These are phyloP conservation scores for Balearica regulorum DNA, from an alignment of 2,797 vertebrate species.

Conservation along the genomic window DNA sequence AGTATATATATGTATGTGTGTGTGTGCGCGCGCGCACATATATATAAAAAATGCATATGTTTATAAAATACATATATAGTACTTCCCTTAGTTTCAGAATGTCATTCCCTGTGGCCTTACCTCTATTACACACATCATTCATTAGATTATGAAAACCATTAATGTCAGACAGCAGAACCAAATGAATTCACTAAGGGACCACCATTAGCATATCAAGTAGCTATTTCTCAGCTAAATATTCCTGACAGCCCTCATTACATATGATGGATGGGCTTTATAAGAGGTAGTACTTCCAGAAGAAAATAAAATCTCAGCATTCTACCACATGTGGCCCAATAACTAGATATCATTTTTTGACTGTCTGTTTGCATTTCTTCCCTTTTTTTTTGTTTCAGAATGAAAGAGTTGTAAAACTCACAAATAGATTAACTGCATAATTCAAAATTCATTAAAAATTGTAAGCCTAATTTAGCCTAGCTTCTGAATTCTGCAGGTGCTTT, in stretches of 20 bases:
- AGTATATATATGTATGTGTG: background rate
- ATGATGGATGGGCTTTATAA: constrained; percentile 90
- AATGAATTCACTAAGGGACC: constrained; percentile 86
- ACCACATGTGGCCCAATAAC: constrained; percentile 58
- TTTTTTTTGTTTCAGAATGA: constrained; percentile 47
- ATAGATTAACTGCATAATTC: constrained; percentile 70
- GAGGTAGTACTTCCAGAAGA: constrained; percentile 79
- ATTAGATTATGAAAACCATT: constrained; percentile 95
- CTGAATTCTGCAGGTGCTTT: constrained; percentile 52
- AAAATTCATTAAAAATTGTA: constrained; percentile 69
- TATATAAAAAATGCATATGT: constrained; percentile 8
- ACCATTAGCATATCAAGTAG: constrained; percentile 90
- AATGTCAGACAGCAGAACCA: constrained; percentile 87
- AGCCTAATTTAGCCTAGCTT: constrained; percentile 61
- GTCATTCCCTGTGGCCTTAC: constrained; percentile 79
- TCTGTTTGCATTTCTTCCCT: constrained; percentile 55
- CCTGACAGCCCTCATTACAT: constrained; percentile 87
- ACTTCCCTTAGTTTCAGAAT: constrained; percentile 73
- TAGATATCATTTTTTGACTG: constrained; percentile 60
- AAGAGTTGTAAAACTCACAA: constrained; percentile 63
- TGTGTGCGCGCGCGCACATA: background rate
- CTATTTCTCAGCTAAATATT: constrained; percentile 88
- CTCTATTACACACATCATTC: constrained; percentile 87
- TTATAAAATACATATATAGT: constrained; percentile 45
- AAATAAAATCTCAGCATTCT: constrained; percentile 75